Conservation (phyloP, 2,888 invertebrate genomes). For the Liopterus haemorrhoidalis region DNA sequence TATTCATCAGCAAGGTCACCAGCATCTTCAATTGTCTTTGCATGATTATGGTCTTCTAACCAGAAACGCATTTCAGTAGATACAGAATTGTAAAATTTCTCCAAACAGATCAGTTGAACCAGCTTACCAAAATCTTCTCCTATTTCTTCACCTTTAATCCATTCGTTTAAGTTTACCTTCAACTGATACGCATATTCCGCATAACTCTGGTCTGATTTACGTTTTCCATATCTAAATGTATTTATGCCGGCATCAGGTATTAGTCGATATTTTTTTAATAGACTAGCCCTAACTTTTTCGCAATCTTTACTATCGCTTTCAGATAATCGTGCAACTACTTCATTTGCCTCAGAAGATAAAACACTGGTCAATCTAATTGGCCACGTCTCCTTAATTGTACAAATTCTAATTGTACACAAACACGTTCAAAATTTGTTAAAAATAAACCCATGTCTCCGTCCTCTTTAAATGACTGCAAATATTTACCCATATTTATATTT, state of each 20-base stretch:
- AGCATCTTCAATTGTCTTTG: background rate
- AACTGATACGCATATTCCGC: slow-evolving; percentile 7
- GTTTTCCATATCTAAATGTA: slow-evolving; percentile 6
- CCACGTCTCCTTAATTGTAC: background rate
- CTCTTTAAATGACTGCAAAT: slow-evolving; percentile 3
- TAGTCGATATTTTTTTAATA: slow-evolving; percentile 5
- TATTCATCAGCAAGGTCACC: slow-evolving; percentile 1
- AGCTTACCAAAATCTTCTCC: background rate
- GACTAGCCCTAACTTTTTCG: background rate
- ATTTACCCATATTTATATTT: slow-evolving; percentile 3
- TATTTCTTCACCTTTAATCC: slow-evolving; percentile 1
- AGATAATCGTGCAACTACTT: background rate
- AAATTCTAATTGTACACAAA: slow-evolving; percentile 6
- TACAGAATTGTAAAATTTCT: slow-evolving; percentile 6
- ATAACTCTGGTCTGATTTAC: slow-evolving; percentile 3
- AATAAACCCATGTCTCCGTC: slow-evolving; percentile 5
- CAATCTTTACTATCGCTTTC: slow-evolving; percentile 2
- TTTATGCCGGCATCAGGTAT: background rate
- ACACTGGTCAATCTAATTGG: slow-evolving; percentile 3
- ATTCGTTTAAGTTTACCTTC: slow-evolving; percentile 6
- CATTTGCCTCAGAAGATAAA: slow-evolving; percentile 1
- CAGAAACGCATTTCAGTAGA: slow-evolving; percentile 3
- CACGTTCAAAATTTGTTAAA: slow-evolving; percentile 9
- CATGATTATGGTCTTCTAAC: slow-evolving; percentile 1
- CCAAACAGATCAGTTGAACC: slow-evolving; percentile 5